Percentiles rank a stretch among this genome's conserved stretches.
Evolutionary conservation across 2,888 invertebrate species (phyloP).

Genomic region (Brassicogethes aeneus): DNA sequence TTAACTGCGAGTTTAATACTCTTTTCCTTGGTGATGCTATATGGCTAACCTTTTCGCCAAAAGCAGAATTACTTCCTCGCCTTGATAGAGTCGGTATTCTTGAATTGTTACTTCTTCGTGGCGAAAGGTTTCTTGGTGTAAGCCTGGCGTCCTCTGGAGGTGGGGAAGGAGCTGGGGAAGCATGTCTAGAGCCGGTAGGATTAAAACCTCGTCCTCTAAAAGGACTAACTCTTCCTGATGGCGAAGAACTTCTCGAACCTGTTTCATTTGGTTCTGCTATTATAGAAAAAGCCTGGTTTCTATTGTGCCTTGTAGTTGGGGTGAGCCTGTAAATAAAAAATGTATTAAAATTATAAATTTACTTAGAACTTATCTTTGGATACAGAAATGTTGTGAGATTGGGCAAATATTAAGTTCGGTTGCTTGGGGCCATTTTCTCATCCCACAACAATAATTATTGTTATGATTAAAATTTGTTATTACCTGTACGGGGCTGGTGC

Average conservation of each 20-base stretch:
- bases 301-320: conserved; percentile 29
- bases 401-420: no score
- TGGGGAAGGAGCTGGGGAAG: conserved; percentile 34
- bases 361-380: no score
- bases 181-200: conserved; percentile 36
- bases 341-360: conserved; percentile 1
- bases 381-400: no score
- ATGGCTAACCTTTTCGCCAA: conserved; percentile 30
- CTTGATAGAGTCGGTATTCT: conserved; percentile 29
- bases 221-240: conserved; percentile 37
- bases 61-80: conserved; percentile 23
- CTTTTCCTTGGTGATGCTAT: conserved; percentile 12
- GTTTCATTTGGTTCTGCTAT: conserved; percentile 34
- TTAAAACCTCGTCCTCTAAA: conserved; percentile 40
- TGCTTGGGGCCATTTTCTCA: no score
- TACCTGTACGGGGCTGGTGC: conserved; percentile 38
- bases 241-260: conserved; percentile 33
- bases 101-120: conserved; percentile 17
- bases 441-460: no score
- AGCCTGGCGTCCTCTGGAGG: conserved; percentile 23
- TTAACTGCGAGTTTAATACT: conserved; percentile 28
- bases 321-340: conserved; percentile 24
- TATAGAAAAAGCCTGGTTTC: conserved; percentile 38
- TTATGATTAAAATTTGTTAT: no score
- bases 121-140: conserved; percentile 12